Percentiles rank a stretch among this genome's conserved stretches.
These are phyloP conservation scores for Mnemiopsis leidyi DNA, from an alignment of 37 sponge, comb jelly and placozoan genomes.

Conservation along the genomic window DNA sequence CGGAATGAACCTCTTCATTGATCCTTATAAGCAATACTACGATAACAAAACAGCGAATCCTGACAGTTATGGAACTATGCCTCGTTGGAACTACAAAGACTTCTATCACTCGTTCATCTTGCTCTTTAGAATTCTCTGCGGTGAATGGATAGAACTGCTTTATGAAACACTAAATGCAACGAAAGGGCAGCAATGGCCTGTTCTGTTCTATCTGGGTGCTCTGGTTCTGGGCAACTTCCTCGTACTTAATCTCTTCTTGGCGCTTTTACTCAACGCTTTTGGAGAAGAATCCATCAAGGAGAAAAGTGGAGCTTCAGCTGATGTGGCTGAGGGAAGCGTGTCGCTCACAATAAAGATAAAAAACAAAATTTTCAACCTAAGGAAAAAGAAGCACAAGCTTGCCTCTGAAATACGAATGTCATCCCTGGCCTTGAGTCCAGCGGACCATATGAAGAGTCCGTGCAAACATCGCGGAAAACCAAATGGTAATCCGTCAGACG, in stretches of 20 bases:
- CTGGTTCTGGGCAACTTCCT: constrained; percentile 61
- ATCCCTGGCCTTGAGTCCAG: neutral
- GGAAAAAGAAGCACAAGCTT: constrained; percentile 49
- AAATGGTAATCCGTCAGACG: constrained; percentile 41
- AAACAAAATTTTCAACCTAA: constrained; percentile 36
- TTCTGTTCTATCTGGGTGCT: constrained; percentile 23
- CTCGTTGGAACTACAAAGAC: constrained; percentile 42
- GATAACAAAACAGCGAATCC: no score
- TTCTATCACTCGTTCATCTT: constrained; percentile 64
- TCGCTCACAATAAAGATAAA: neutral
- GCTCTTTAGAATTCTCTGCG: constrained; percentile 68
- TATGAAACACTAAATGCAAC: constrained; percentile 66
- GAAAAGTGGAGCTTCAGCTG: constrained; percentile 7
- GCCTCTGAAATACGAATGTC: constrained; percentile 59
- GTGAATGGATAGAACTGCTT: constrained; percentile 68
- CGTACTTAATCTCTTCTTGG: constrained; percentile 66
- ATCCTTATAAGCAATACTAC: neutral
- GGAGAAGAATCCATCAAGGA: constrained; percentile 60
- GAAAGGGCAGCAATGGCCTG: neutral
- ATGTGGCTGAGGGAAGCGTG: neutral
- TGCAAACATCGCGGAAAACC: neutral
- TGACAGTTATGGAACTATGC: no score
- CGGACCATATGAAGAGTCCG: constrained; percentile 33
- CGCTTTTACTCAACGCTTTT: constrained; percentile 65
- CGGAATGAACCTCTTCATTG: constrained; percentile 62